Percentiles rank a stretch among this genome's conserved stretches.
Conservation (phyloP, 2,797 vertebrate genomes). For the Macropus fuliginosus region DNA sequence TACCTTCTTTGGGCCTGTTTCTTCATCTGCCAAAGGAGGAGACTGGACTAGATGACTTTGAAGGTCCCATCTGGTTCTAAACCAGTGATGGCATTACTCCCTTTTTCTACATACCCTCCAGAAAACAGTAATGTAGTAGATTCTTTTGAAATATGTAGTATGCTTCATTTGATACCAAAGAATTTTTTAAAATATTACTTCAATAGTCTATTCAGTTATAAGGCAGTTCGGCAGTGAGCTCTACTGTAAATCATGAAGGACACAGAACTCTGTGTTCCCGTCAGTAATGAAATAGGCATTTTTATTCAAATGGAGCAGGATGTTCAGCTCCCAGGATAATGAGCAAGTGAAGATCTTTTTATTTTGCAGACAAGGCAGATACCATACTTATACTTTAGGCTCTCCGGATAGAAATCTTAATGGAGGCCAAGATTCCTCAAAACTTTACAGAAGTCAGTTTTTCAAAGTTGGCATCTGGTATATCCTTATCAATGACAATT, state of each 20-base stretch:
- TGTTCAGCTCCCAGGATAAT: constrained; percentile 76
- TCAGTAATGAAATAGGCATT: constrained; percentile 76
- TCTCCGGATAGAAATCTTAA: constrained; percentile 77
- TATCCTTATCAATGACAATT: constrained; percentile 71
- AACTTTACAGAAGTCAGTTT: constrained; percentile 81
- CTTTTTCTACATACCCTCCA: constrained; percentile 3
- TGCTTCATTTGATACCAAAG: constrained; percentile 53
- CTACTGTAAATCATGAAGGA: constrained; percentile 60
- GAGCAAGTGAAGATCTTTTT: constrained; percentile 69
- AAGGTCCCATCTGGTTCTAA: not conserved
- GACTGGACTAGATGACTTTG: not conserved
- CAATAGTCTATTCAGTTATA: constrained; percentile 64
- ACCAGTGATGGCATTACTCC: not conserved
- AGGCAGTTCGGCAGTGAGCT: constrained; percentile 59
- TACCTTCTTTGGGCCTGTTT: not conserved
- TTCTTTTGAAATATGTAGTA: constrained; percentile 46
- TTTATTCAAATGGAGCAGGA: constrained; percentile 76
- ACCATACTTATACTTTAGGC: constrained; percentile 68
- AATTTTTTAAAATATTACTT: constrained; percentile 61
- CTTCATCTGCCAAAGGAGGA: not conserved
- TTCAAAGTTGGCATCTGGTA: constrained; percentile 73
- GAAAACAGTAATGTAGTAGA: constrained; percentile 20
- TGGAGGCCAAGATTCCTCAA: constrained; percentile 77
- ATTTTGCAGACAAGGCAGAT: constrained; percentile 79
- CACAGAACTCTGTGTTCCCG: constrained; percentile 69